A percentile compares a stretch with the other conserved stretches of the same genome.
These are phyloP conservation scores for Pelosia muscerda DNA, from an alignment of 2,888 invertebrate species.

Conservation along the genomic window DNA sequence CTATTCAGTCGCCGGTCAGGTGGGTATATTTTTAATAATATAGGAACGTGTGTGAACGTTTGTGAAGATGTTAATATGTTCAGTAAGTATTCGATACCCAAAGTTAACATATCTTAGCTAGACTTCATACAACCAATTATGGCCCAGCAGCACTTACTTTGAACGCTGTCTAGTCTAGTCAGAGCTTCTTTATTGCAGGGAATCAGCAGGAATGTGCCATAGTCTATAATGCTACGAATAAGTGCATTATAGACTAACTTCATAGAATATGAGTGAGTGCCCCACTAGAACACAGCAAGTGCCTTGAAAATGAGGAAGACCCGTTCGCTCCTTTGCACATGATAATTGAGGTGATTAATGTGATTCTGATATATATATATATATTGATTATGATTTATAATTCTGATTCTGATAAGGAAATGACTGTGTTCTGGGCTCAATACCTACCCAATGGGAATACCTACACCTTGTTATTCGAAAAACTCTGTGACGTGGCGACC, in stretches of 20 bases:
- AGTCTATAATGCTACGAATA: neutral
- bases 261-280: neutral
- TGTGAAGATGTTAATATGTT: too few relatives aligned
- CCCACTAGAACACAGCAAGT: neutral
- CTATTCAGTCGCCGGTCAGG: constrained; percentile 90
- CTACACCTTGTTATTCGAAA: too few relatives aligned
- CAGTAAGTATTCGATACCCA: too few relatives aligned
- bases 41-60: too few relatives aligned
- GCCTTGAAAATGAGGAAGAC: neutral
- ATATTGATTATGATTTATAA: too few relatives aligned
- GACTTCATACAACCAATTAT: neutral
- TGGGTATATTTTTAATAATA: constrained; percentile 12
- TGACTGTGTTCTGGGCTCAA: too few relatives aligned
- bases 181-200: neutral
- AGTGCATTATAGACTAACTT: neutral
- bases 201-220: neutral
- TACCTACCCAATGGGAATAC: too few relatives aligned
- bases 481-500: too few relatives aligned
- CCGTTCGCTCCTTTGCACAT: neutral
- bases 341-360: neutral
- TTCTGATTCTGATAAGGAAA: too few relatives aligned
- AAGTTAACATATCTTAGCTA: too few relatives aligned
- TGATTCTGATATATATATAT: too few relatives aligned
- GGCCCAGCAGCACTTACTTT: neutral
- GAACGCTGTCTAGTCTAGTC: neutral